These are phyloP conservation scores for Subanguina moxae DNA, from an alignment of 1,140 invertebrate species.

Conservation along the genomic window DNA sequence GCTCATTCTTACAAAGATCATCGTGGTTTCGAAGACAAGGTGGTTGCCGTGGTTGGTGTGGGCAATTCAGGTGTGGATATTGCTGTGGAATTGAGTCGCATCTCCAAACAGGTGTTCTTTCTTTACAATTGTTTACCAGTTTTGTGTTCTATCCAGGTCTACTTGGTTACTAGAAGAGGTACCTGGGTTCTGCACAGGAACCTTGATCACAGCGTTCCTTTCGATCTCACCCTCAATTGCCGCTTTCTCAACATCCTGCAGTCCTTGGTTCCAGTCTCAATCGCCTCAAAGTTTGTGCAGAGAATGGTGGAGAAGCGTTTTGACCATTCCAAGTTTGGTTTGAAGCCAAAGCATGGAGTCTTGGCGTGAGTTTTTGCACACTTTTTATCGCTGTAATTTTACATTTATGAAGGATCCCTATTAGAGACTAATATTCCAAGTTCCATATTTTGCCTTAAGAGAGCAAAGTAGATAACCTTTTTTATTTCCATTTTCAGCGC, in stretches of 20 bases:
- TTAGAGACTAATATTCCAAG: background rate
- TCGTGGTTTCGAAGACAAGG: conserved; percentile 59
- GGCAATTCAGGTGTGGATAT: conserved; percentile 65
- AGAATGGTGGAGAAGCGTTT: conserved; percentile 58
- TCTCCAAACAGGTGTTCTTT: conserved; percentile 55
- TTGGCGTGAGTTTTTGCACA: conserved; percentile 57
- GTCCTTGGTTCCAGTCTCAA: conserved; percentile 6
- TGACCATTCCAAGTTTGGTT: conserved; percentile 62
- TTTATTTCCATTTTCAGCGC: conserved; percentile 40
- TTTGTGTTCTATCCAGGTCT: conserved; percentile 57
- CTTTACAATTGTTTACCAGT: background rate
- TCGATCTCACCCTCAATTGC: conserved; percentile 32
- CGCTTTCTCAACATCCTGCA: conserved; percentile 10
- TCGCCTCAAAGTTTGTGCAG: conserved; percentile 47
- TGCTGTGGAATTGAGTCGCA: conserved; percentile 62
- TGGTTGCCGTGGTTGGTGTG: conserved; percentile 64
- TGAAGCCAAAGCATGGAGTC: conserved; percentile 62
- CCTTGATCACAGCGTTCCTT: conserved; percentile 49
- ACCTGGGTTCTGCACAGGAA: conserved; percentile 63
- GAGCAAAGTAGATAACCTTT: background rate
- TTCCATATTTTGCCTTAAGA: background rate
- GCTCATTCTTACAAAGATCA: conserved; percentile 56
- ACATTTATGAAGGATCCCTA: background rate
- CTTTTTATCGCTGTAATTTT: background rate
- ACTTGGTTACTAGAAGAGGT: conserved; percentile 62